Conservation (phyloP, 2,113 vertebrate genomes). For the Pteruthius melanotis region DNA sequence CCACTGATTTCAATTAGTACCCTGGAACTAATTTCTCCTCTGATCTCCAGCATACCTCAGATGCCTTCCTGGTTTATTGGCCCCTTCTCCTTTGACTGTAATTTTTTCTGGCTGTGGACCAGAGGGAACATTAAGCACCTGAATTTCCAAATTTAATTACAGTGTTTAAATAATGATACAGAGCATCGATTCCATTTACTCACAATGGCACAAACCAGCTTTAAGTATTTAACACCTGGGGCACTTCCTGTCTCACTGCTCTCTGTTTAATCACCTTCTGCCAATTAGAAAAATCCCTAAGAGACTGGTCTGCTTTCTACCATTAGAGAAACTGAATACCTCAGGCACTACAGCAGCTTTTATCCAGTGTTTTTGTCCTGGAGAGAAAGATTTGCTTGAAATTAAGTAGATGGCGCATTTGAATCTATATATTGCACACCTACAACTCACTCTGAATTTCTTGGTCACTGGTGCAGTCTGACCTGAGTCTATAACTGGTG, state of each 20-base stretch:
- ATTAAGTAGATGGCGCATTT: background rate
- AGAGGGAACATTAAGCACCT: conserved; percentile 39
- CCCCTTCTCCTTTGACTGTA: background rate
- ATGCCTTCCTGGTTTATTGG: background rate
- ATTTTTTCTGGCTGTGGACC: conserved; percentile 20
- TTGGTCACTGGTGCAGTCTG: background rate
- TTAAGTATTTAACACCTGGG: conserved; percentile 49
- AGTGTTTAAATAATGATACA: conserved; percentile 57
- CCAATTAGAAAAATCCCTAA: conserved; percentile 49
- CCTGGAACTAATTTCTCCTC: background rate
- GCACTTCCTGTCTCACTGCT: conserved; percentile 15
- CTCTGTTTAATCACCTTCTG: conserved; percentile 37
- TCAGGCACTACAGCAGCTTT: background rate
- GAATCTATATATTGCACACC: background rate
- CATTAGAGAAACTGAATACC: background rate
- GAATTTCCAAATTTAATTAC: conserved; percentile 55
- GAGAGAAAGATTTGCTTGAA: conserved; percentile 6
- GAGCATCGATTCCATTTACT: conserved; percentile 48
- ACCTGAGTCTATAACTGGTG: background rate
- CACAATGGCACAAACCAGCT: conserved; percentile 29
- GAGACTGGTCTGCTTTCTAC: background rate
- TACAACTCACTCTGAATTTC: background rate
- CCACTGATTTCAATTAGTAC: background rate
- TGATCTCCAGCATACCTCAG: background rate
- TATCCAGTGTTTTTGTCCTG: background rate